Evolutionary conservation across 2,797 vertebrate genomes (phyloP).

Genomic region (Ptychobarbus kaznakovi): DNA sequence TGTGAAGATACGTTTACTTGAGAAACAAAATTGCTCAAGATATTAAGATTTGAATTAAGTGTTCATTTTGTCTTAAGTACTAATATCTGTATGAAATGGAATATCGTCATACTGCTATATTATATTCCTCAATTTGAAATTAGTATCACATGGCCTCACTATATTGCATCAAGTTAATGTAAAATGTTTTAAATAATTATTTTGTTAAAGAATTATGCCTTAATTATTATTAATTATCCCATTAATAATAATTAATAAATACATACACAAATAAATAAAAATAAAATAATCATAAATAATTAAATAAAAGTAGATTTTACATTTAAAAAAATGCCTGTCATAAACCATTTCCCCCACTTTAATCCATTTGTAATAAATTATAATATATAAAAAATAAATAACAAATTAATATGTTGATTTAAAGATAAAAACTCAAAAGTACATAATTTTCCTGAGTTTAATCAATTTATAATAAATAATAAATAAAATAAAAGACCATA

Average conservation of each 20-base stretch:
- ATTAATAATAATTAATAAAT: not conserved
- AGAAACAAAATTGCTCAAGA: not conserved
- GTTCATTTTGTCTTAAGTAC: not conserved
- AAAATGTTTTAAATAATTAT: too few relatives aligned
- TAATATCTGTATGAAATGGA: not conserved
- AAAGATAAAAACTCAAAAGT: not conserved
- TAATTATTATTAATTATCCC: not conserved
- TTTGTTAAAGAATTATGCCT: not conserved
- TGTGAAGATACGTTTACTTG: not conserved
- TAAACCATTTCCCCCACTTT: not conserved
- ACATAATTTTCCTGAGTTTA: not conserved
- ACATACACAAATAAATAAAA: not conserved
- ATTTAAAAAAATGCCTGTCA: not conserved
- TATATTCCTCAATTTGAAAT: not conserved
- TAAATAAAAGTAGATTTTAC: too few relatives aligned
- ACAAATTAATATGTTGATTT: not conserved
- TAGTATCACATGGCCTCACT: not conserved
- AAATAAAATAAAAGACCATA: too few relatives aligned
- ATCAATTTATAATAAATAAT: constrained; percentile 1
- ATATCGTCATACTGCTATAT: not conserved
- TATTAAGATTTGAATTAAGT: not conserved
- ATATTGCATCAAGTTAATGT: not conserved
- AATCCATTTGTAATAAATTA: not conserved
- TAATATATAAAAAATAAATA: too few relatives aligned
- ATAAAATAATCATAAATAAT: not conserved